Base-by-base conservation (phyloP, 2,888 invertebrate species). In the Polydrusus pterygomalis region DNA sequence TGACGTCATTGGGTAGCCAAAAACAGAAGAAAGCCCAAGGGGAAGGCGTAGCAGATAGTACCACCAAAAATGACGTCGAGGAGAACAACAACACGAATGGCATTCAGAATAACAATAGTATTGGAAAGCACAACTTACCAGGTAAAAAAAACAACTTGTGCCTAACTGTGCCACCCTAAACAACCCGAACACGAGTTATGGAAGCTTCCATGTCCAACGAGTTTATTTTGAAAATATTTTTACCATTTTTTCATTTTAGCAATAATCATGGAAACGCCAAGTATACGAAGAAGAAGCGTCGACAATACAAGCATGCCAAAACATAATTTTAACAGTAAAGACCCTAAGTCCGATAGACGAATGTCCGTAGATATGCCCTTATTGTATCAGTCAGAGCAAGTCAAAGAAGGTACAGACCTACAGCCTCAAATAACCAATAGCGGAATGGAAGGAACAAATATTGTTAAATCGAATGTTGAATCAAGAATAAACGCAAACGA, bases 1-100 rank as follows among this genome's bases (percentile, higher is more conserved):
- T 81, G 25, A 78, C 65, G 45, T 72, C 79, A 9, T 77, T 80
- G 15, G 78, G 78, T 10, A 78, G 79, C n/a, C 73, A 76, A 40
- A 72, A 74, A 43, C 75, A 60, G 58, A 70, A 60, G 13, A 69
- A 58, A 17, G 43, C 13, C 13, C 45, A 17, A 11, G 34, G 2
- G 17, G 54, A 74, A 40, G 25, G 13, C 20, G 6, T 17, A 6
- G 45, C 17, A 18, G 49, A n/a, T 11, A 17, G 17, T 8, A 47
- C 34, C 10, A 47, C 51, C 2, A 74, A 69, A 45, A 49, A 34
- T n/a, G 51, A 30, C n/a, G 25, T 47, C 17, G 73, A 73, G 25
- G 70, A 77, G 20, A 76, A 72, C 25, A 77, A 77, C n/a, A 70
- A 74, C 20, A 69, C 56, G 2, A 64, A 60, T 40, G 38, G 62